phyloP scores from a whole-genome alignment of 2,888 invertebrate genomes.

The Clepsis dumicolana region DNA sequence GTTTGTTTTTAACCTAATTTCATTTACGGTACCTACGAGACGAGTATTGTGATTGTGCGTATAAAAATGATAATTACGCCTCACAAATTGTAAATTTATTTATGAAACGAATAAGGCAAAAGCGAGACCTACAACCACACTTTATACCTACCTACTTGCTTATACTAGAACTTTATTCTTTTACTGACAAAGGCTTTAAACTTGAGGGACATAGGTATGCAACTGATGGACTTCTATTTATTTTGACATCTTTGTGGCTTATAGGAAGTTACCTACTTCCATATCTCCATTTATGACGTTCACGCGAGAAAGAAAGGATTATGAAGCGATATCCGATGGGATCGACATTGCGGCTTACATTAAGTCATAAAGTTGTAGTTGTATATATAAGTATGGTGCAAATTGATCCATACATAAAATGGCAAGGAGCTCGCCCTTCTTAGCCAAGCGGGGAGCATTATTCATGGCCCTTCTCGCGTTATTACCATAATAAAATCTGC shows the following conservation, averaged over 20 bases:
- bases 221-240: no score
- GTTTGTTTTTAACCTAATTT: conserved; percentile 43
- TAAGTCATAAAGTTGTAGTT: neutral
- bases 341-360: neutral
- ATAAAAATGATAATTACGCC: conserved; percentile 33
- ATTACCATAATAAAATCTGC: conserved; percentile 76
- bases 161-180: no score
- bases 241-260: no score
- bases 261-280: no score
- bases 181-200: no score
- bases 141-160: no score
- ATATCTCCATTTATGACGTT: no score
- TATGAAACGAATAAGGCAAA: neutral
- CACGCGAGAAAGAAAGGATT: neutral
- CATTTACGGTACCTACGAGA: conserved; percentile 26
- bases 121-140: neutral
- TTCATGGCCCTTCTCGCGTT: conserved; percentile 67
- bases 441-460: conserved; percentile 59
- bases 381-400: conserved; percentile 11
- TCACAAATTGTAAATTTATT: conserved; percentile 25
- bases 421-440: conserved; percentile 45
- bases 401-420: conserved; percentile 37
- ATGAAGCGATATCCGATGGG: neutral
- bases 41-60: conserved; percentile 33
- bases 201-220: neutral